Conservation (phyloP, 2,113 vertebrate genomes). For the Promerops cafer region DNA sequence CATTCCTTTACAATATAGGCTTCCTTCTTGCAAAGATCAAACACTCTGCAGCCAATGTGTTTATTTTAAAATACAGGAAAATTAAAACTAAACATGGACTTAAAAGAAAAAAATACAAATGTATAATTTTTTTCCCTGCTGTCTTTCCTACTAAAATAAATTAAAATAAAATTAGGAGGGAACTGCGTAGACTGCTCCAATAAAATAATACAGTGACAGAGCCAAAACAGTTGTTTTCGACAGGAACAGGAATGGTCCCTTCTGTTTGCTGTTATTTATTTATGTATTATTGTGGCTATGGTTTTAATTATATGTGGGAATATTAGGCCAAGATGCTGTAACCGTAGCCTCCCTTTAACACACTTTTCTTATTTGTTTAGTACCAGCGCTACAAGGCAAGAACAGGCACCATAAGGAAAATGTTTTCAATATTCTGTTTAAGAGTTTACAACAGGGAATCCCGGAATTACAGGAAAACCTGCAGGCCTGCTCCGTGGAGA, state of each 20-base stretch:
- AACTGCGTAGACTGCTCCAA: background rate
- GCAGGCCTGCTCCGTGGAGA: background rate
- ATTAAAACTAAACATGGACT: conserved; percentile 68
- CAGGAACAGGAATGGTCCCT: conserved; percentile 6
- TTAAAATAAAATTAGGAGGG: conserved; percentile 29
- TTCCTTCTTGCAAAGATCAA: conserved; percentile 76
- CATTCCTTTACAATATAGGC: conserved; percentile 76
- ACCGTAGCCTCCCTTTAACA: background rate
- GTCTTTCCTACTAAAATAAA: conserved; percentile 2
- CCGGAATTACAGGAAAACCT: background rate
- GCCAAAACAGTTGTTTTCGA: conserved; percentile 3
- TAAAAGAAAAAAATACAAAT: conserved; percentile 28
- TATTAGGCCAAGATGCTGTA: conserved; percentile 34
- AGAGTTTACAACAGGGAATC: conserved; percentile 14
- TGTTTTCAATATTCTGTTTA: conserved; percentile 23
- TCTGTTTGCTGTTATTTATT: conserved; percentile 52
- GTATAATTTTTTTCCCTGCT: conserved; percentile 36
- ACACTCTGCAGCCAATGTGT: conserved; percentile 59
- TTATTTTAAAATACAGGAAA: conserved; percentile 76
- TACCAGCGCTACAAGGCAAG: background rate
- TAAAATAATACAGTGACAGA: conserved; percentile 27
- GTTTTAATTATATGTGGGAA: conserved; percentile 54
- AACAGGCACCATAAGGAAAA: conserved; percentile 24
- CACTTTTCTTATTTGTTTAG: conserved; percentile 43
- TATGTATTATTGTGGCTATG: conserved; percentile 14